These are phyloP conservation scores for Ophthalmolycus amberensis DNA, from an alignment of 2,113 vertebrate species.

Conservation along the genomic window DNA sequence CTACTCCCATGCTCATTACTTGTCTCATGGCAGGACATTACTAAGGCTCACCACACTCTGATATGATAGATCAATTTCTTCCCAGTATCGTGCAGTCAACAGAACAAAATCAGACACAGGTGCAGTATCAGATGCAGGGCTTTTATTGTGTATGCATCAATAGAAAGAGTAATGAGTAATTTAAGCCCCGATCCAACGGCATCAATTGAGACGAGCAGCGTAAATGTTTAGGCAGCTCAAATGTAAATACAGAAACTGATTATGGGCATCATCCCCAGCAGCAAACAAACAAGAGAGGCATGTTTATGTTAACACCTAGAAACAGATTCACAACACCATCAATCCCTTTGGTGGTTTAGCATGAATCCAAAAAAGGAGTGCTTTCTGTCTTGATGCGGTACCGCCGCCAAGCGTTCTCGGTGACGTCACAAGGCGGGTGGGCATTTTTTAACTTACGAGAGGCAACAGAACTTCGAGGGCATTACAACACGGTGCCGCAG, in stretches of 20 bases:
- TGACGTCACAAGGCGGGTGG: not conserved
- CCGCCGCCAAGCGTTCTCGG: not conserved
- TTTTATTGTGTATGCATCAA: slow-evolving; percentile 57
- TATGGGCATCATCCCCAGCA: slow-evolving; percentile 34
- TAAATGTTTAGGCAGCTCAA: slow-evolving; percentile 42
- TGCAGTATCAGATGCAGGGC: slow-evolving; percentile 50
- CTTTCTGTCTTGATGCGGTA: not conserved
- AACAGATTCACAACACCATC: slow-evolving; percentile 7
- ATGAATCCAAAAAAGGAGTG: not conserved
- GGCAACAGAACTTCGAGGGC: not conserved
- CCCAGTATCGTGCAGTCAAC: slow-evolving; percentile 42
- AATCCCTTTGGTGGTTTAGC: slow-evolving; percentile 9
- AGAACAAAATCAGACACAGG: slow-evolving; percentile 57
- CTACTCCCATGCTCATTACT: slow-evolving; percentile 32
- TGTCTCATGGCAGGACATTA: slow-evolving; percentile 43
- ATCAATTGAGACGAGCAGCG: slow-evolving; percentile 17
- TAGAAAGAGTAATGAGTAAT: slow-evolving; percentile 57
- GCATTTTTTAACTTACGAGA: not conserved
- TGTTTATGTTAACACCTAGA: slow-evolving; percentile 26
- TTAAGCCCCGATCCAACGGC: slow-evolving; percentile 36
- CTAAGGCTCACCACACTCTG: slow-evolving; percentile 24
- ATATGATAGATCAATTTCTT: slow-evolving; percentile 60
- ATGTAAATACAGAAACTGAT: slow-evolving; percentile 47
- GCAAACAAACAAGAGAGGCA: slow-evolving; percentile 30
- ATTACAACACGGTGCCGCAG: not conserved